Evolutionary conservation across 2,797 vertebrate species (phyloP).

Genomic region (Benthosema pterotum): DNA sequence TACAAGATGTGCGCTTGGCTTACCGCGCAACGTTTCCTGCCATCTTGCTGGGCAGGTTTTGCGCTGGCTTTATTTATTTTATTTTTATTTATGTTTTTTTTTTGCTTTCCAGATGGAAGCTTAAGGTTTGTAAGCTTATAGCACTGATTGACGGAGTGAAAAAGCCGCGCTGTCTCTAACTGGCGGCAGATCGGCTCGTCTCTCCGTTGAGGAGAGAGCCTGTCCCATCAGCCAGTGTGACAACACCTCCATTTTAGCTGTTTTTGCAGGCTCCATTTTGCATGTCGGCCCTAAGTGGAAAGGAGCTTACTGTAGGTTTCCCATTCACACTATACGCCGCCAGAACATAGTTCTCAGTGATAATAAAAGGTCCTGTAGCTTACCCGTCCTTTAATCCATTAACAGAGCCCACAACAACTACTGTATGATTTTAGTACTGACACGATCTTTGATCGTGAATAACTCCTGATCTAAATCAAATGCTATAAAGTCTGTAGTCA

Average conservation of each 20-base stretch:
- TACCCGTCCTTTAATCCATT: too few relatives aligned
- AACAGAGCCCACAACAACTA: too few relatives aligned
- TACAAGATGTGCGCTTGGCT: conserved; percentile 4
- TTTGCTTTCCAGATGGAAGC: conserved; percentile 10
- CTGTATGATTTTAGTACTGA: too few relatives aligned
- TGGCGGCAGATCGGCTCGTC: background rate
- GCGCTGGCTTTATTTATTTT: background rate
- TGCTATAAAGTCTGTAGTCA: too few relatives aligned
- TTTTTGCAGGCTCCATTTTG: conserved; percentile 43
- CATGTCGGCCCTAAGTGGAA: conserved; percentile 18
- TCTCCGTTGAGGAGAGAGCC: background rate
- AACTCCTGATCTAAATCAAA: too few relatives aligned
- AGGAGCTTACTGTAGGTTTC: conserved; percentile 25
- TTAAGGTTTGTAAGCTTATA: conserved; percentile 3
- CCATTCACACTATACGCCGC: conserved; percentile 39
- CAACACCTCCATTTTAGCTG: conserved; percentile 39
- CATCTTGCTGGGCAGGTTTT: conserved; percentile 14
- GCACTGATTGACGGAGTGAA: conserved; percentile 27
- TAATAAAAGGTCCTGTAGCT: too few relatives aligned
- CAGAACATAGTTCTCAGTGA: too few relatives aligned
- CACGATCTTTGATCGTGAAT: too few relatives aligned
- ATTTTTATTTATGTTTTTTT: too few relatives aligned
- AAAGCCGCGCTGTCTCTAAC: conserved; percentile 16
- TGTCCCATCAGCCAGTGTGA: conserved; percentile 27
- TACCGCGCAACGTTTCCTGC: conserved; percentile 11